phyloP scores from a whole-genome alignment of 2,888 invertebrate genomes.

The Cephonodes hylas region DNA sequence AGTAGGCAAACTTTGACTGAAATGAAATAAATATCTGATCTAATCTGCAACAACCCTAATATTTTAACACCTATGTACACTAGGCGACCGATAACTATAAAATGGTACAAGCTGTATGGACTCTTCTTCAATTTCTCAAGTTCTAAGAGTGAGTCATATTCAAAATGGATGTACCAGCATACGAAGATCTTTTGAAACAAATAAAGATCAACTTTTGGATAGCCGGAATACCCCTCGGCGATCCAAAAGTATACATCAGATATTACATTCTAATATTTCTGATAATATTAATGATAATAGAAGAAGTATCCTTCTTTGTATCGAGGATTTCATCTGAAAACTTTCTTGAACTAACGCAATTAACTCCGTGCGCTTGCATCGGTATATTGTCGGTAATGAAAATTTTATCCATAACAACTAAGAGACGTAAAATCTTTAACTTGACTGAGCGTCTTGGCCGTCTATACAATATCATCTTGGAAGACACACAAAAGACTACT shows the following conservation, averaged over 20 bases:
- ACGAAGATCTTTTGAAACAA: slow-evolving; percentile 49
- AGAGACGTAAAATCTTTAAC: slow-evolving; percentile 41
- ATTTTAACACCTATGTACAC: neutral
- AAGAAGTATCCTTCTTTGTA: slow-evolving; percentile 45
- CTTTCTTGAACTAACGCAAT: slow-evolving; percentile 52
- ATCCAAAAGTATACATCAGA: slow-evolving; percentile 34
- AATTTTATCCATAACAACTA: slow-evolving; percentile 36
- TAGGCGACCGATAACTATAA: neutral
- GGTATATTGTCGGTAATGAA: slow-evolving; percentile 51
- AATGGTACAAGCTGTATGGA: neutral
- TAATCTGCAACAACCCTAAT: neutral
- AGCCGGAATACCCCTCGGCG: slow-evolving; percentile 46
- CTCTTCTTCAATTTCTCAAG: neutral
- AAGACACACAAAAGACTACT: slow-evolving; percentile 33
- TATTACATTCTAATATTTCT: slow-evolving; percentile 33
- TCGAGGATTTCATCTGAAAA: slow-evolving; percentile 53
- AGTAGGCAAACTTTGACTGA: too few species aligned
- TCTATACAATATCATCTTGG: slow-evolving; percentile 41
- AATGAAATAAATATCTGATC: too few species aligned
- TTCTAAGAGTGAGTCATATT: neutral
- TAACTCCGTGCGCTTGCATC: slow-evolving; percentile 52
- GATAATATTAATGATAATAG: slow-evolving; percentile 35
- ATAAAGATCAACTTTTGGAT: slow-evolving; percentile 52
- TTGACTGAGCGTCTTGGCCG: slow-evolving; percentile 38
- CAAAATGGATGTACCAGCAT: slow-evolving; percentile 48